These are phyloP conservation scores for Fulmarus glacialis DNA, from an alignment of 2,113 vertebrate species.

Conservation along the genomic window DNA sequence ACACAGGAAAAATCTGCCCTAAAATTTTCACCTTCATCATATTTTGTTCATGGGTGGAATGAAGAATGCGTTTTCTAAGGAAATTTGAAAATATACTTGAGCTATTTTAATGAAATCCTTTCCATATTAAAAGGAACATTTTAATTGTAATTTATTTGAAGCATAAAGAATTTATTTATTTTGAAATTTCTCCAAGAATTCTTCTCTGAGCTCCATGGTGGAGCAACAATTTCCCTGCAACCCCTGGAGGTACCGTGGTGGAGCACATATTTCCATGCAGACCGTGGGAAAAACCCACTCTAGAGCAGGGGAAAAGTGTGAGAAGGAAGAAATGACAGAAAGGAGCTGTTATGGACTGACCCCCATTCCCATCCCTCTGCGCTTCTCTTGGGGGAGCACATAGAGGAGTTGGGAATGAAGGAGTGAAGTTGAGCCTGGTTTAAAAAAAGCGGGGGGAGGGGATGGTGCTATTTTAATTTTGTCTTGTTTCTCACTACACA, in stretches of 20 bases:
- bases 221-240: background rate
- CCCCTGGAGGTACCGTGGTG: background rate
- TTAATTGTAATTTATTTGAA: background rate
- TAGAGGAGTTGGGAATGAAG: background rate
- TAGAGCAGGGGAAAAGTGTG: background rate
- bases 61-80: background rate
- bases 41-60: background rate
- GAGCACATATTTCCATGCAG: background rate
- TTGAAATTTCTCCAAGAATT: background rate
- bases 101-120: background rate
- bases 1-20: background rate
- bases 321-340: background rate
- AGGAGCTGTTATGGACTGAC: background rate
- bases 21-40: background rate
- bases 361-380: background rate
- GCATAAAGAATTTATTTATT: too few relatives aligned
- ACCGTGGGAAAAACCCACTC: background rate
- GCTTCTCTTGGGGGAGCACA: fast-evolving
- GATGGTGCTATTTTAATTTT: background rate
- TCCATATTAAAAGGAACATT: background rate
- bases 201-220: background rate
- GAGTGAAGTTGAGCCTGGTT: background rate
- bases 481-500: background rate
- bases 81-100: background rate
- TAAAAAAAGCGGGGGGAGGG: fast-evolving